These are phyloP conservation scores for Nasonia vitripennis DNA, from an alignment of 1,140 invertebrate species.

Conservation along the genomic window DNA sequence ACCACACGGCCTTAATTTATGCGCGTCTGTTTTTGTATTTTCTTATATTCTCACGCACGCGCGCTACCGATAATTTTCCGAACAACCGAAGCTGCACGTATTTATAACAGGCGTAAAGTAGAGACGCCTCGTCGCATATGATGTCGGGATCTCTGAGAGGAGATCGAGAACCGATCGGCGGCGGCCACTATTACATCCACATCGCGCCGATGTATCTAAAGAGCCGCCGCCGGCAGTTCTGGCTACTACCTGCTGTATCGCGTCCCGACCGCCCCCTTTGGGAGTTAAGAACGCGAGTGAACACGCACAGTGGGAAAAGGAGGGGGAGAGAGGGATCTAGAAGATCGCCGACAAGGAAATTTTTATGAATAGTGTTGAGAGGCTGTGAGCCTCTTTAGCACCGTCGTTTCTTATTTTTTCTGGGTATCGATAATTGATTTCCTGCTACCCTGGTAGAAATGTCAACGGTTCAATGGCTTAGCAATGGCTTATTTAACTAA, in stretches of 20 bases:
- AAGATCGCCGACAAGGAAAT: neutral
- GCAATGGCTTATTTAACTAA: too few species aligned
- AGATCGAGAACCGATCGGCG: constrained; percentile 26
- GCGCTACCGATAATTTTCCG: neutral
- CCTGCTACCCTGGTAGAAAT: too few species aligned
- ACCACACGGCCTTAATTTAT: too few species aligned
- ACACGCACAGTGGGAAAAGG: neutral
- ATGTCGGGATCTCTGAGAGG: neutral
- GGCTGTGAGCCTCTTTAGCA: neutral
- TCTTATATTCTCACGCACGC: neutral
- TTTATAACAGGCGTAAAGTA: constrained; percentile 8
- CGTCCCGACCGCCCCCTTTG: neutral
- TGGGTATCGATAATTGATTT: constrained; percentile 32
- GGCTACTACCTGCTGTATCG: constrained; percentile 3
- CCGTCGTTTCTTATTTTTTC: neutral
- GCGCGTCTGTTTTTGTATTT: too few species aligned
- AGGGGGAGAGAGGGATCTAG: neutral
- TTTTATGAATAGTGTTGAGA: neutral
- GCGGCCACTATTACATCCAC: constrained; percentile 17
- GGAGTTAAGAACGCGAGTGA: neutral
- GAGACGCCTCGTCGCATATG: constrained; percentile 6
- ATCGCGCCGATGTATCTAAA: constrained; percentile 22
- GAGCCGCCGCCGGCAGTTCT: constrained; percentile 26
- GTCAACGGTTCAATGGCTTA: too few species aligned
- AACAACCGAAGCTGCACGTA: neutral